Percentiles rank a stretch among this genome's conserved stretches.
Conservation (phyloP, 1,140 invertebrate species). For the Brachionus plicatilis region DNA sequence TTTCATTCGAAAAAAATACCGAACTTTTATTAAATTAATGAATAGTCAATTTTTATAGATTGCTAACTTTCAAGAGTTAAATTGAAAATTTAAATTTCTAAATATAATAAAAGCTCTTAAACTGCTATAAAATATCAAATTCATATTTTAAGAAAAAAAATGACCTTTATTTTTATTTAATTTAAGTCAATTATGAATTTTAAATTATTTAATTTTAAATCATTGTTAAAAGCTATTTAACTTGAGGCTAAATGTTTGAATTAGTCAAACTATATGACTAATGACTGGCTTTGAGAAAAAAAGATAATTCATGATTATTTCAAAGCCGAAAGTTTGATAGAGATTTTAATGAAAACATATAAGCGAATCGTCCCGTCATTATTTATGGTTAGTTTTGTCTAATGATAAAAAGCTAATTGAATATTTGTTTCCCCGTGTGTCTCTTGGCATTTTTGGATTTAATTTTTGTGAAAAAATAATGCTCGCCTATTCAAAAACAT, state of each 20-base stretch:
- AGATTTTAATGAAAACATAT: background rate
- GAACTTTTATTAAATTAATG: too few relatives aligned
- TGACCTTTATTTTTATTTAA: too few relatives aligned
- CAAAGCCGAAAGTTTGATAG: background rate
- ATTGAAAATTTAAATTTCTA: too few relatives aligned
- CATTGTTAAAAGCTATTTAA: background rate
- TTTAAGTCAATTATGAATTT: too few relatives aligned
- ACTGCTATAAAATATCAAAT: too few relatives aligned
- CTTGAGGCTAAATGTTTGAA: background rate
- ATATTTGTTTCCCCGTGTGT: background rate
- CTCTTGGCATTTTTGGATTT: background rate
- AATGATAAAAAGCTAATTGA: background rate
- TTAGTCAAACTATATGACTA: background rate
- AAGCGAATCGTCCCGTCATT: background rate
- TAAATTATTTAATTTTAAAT: background rate
- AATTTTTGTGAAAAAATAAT: background rate
- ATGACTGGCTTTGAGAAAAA: background rate
- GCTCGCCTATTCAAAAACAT: background rate
- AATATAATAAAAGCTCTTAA: too few relatives aligned
- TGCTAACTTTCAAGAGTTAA: too few relatives aligned
- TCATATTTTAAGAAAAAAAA: too few relatives aligned
- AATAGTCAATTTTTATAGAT: too few relatives aligned
- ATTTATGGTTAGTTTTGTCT: background rate
- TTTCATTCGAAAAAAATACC: too few relatives aligned
- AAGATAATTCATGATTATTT: background rate